Evolutionary conservation across 1,140 invertebrate genomes (phyloP).

Genomic region (Lepeophtheirus salmonis): DNA sequence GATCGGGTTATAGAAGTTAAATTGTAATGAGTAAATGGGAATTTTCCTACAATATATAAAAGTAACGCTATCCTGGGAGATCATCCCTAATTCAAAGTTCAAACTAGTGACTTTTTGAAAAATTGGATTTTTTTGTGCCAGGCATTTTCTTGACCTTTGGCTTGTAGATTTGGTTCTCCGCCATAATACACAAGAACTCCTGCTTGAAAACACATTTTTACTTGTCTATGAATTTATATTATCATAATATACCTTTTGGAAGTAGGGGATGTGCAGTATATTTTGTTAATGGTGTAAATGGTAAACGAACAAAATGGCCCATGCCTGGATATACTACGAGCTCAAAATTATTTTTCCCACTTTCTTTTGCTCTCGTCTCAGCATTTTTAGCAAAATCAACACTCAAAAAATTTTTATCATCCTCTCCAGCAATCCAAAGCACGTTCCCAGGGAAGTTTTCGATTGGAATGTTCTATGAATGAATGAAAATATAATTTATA

Average conservation of each 20-base stretch:
- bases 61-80: no score
- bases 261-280: background rate
- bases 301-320: background rate
- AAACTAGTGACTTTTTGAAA: background rate
- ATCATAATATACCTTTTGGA: background rate
- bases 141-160: background rate
- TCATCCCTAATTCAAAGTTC: no score
- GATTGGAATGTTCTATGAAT: background rate
- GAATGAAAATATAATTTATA: background rate
- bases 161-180: background rate
- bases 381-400: conserved; percentile 6
- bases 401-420: background rate
- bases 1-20: no score
- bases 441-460: background rate
- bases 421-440: background rate
- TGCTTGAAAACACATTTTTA: background rate
- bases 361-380: background rate
- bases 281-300: background rate
- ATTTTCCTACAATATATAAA: no score
- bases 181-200: background rate
- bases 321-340: background rate
- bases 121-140: background rate
- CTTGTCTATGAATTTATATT: no score
- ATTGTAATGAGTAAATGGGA: no score
- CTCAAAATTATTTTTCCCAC: background rate